These are phyloP conservation scores for Nephila pilipes DNA, from an alignment of 1,140 invertebrate species.

Conservation along the genomic window DNA sequence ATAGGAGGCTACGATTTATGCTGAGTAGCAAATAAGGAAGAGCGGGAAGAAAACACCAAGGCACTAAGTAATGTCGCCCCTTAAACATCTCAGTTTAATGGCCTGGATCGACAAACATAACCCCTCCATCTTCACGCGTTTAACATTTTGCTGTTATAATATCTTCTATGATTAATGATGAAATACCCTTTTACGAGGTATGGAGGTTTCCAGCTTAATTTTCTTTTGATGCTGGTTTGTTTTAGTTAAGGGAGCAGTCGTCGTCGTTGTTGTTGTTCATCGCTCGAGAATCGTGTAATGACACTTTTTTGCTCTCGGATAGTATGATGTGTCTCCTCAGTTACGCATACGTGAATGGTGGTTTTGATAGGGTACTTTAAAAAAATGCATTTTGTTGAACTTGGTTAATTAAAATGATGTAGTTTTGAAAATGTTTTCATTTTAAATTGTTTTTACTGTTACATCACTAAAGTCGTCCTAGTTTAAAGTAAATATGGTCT, in stretches of 20 bases:
- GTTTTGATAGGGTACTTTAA: not conserved
- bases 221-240: constrained; percentile 43
- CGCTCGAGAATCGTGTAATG: not conserved
- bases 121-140: constrained; percentile 22
- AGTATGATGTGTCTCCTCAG: not conserved
- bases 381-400: not conserved
- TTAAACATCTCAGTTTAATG: constrained; percentile 72
- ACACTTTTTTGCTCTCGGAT: not conserved
- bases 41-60: constrained; percentile 38
- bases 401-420: not conserved
- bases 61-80: constrained; percentile 60
- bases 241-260: not conserved
- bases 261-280: not conserved
- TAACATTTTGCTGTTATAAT: constrained; percentile 60
- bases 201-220: constrained; percentile 16
- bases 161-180: constrained; percentile 55
- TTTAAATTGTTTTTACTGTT: no score
- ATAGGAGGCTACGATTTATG: constrained; percentile 70
- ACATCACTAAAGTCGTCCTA: no score
- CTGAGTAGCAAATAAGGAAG: constrained; percentile 57
- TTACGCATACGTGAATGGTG: not conserved
- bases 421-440: not conserved
- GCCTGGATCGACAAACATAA: constrained; percentile 63
- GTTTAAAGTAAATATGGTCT: no score
- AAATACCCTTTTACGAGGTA: constrained; percentile 52